phyloP scores from a whole-genome alignment of 2,113 vertebrate species.

The Neotoma lepida region DNA sequence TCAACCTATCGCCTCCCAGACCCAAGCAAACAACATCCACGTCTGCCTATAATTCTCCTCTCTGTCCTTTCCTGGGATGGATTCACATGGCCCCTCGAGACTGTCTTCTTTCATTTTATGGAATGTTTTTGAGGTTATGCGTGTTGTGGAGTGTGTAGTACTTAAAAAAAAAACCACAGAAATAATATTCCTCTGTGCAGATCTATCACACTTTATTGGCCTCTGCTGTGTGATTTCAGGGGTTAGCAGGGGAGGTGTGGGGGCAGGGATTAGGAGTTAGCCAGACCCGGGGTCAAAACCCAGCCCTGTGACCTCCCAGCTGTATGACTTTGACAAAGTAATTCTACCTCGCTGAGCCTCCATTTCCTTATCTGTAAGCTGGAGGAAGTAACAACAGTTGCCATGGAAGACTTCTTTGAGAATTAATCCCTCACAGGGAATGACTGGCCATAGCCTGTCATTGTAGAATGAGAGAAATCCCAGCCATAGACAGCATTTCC shows the following conservation, averaged over 20 bases:
- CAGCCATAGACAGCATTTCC: neutral
- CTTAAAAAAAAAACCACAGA: neutral
- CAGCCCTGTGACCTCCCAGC: neutral
- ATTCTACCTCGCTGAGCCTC: neutral
- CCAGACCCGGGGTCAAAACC: neutral
- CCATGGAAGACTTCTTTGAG: neutral
- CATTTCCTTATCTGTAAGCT: neutral
- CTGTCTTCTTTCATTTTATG: neutral
- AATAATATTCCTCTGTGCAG: neutral
- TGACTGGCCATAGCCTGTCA: neutral
- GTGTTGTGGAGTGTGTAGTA: no score
- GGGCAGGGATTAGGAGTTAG: neutral
- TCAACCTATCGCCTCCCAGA: neutral
- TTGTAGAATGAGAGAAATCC: neutral
- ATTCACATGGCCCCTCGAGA: neutral
- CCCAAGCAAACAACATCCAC: neutral
- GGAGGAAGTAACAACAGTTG: neutral
- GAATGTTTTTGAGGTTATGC: neutral
- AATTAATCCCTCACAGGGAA: neutral
- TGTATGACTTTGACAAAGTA: neutral
- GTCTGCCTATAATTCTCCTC: neutral
- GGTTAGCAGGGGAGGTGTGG: neutral
- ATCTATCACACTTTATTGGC: neutral
- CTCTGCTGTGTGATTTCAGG: neutral
- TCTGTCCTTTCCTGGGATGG: neutral